These are phyloP conservation scores for Eufriesea mexicana DNA, from an alignment of 1,140 invertebrate genomes.

Conservation along the genomic window DNA sequence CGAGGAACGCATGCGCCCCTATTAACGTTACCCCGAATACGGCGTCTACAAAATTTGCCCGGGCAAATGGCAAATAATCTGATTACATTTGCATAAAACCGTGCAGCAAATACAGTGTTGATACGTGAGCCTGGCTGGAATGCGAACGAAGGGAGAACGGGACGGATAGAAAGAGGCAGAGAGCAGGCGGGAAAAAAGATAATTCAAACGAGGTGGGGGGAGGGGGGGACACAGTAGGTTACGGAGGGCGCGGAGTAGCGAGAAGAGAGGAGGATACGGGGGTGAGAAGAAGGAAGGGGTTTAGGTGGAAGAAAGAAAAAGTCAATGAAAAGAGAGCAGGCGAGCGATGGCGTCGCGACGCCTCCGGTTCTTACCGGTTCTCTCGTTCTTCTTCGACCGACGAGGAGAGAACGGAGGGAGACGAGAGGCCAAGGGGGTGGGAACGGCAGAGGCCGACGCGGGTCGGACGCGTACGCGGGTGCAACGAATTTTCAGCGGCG, in stretches of 20 bases:
- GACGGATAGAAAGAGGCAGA: not conserved
- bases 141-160: not conserved
- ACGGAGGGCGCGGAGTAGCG: conserved; percentile 28
- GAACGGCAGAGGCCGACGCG: not conserved
- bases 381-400: conserved; percentile 33
- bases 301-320: conserved; percentile 60
- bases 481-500: conserved; percentile 67
- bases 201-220: conserved; percentile 29
- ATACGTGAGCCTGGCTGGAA: conserved; percentile 39
- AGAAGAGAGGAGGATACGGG: conserved; percentile 46
- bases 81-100: conserved; percentile 72
- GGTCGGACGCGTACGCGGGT: conserved; percentile 57
- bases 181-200: conserved; percentile 15
- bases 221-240: too few species aligned
- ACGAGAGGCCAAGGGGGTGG: conserved; percentile 15
- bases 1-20: conserved; percentile 41
- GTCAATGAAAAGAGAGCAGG: conserved; percentile 46
- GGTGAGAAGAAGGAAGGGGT: too few species aligned
- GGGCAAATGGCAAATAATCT: conserved; percentile 65
- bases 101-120: conserved; percentile 59
- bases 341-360: conserved; percentile 1
- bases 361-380: conserved; percentile 25
- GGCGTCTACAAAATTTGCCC: conserved; percentile 40
- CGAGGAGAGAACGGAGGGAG: conserved; percentile 39
- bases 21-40: conserved; percentile 46